Base-by-base conservation (phyloP, 2,888 invertebrate species). In the Eupeodes latifasciatus region DNA sequence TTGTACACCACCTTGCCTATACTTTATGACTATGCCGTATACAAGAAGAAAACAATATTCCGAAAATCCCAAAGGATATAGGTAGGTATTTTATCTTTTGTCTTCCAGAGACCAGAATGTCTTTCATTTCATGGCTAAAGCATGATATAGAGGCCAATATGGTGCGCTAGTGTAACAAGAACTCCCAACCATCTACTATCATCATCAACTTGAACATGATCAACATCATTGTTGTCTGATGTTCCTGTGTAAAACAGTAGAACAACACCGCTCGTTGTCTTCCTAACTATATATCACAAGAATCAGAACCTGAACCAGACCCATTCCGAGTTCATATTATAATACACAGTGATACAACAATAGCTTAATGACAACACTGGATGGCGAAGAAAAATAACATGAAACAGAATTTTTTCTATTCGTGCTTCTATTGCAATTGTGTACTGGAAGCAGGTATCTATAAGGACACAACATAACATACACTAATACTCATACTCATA, bases 361-460 rank as follows among this genome's bases (percentile, higher is more conserved):
- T 66, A 83, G 79, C 83, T 79, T 72, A 72, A 72, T 76, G 81
- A 81, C 64, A 66, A 59, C n/a, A 53, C 53, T 57, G 57, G 7
- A 57, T 57, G 57, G 7, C 51, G 47, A 72, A 27, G 49, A 64
- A 85, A 59, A 67, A n/a, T 51, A 76, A 66, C 27, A 81, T 51
- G 69, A 69, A 40, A 80, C 16, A 69, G 14, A 14, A 16, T 19
- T 55, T 71, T 71, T 59, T 71, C 71, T 71, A 57, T 71, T 57
- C 55, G 47, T 53, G 19, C 40, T 71, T 7, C 71, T 71, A 71
- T 71, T 71, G 71, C 44, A 40, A 71, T 71, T 71, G 71, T 71
- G 71, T 57, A 44, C 71, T 71, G 44, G 57, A 19, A 57, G 44
- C 71, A 57, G 71, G 71, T 71, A 69, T 36, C 67, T 67, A 5